A percentile compares a stretch with the other conserved stretches of the same genome.
Evolutionary conservation across 2,888 invertebrate genomes (phyloP).

Genomic region (Lithodes maja): DNA sequence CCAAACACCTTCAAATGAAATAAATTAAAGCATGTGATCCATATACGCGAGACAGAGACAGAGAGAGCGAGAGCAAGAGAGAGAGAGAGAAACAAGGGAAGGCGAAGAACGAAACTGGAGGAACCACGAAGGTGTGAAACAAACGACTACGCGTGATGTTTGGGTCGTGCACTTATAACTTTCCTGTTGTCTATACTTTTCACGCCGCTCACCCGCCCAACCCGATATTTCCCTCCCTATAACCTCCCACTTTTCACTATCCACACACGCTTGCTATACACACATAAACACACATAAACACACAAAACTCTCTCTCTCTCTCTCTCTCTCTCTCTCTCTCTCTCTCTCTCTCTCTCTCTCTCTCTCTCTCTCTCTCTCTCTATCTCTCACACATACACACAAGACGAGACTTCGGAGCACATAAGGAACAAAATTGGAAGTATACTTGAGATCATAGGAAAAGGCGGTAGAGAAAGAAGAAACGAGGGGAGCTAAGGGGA

Average conservation of each 20-base stretch:
- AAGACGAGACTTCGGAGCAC: too few species aligned
- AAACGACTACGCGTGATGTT: conserved; percentile 9
- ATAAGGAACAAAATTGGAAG: too few species aligned
- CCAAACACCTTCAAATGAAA: too few species aligned
- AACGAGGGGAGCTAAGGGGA: too few species aligned
- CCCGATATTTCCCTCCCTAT: conserved; percentile 1
- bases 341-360: background rate
- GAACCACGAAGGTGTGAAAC: background rate
- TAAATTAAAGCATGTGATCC: too few species aligned
- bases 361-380: background rate
- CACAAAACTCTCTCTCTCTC: background rate
- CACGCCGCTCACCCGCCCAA: background rate
- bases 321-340: background rate
- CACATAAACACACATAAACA: background rate
- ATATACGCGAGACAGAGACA: too few species aligned
- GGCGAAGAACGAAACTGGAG: background rate
- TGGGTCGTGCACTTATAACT: background rate
- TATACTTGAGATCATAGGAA: too few species aligned
- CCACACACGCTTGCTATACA: background rate
- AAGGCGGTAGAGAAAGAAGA: too few species aligned
- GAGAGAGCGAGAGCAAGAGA: background rate
- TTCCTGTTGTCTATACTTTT: background rate
- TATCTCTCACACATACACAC: background rate
- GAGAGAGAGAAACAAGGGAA: background rate
- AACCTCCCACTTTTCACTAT: background rate